These are phyloP conservation scores for Spea bombifrons DNA, from an alignment of 2,113 vertebrate genomes.

Conservation along the genomic window DNA sequence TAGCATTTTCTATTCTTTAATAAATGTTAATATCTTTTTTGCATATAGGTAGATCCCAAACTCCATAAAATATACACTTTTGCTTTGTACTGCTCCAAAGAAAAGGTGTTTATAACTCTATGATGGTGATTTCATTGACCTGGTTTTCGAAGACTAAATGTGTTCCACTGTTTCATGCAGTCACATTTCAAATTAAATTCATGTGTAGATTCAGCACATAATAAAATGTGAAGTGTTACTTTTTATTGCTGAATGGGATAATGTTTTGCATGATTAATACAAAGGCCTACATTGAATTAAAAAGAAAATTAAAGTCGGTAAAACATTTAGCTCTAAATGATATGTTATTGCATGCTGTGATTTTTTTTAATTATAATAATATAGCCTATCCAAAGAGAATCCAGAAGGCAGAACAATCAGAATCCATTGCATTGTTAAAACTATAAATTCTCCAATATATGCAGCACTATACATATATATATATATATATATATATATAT, in stretches of 20 bases:
- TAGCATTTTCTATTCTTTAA: not conserved
- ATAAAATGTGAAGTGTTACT: not conserved
- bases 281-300: not conserved
- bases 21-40: not conserved
- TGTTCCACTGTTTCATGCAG: not conserved
- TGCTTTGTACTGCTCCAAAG: not conserved
- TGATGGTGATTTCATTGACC: not conserved
- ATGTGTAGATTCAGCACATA: not conserved
- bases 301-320: not conserved
- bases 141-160: not conserved
- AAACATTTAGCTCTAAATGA: slow-evolving; percentile 2
- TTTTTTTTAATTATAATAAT: not conserved
- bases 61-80: too few species aligned
- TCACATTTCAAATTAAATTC: not conserved
- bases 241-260: not conserved
- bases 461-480: too few species aligned
- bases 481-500: too few species aligned
- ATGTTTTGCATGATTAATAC: slow-evolving; percentile 4
- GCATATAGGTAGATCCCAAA: too few species aligned
- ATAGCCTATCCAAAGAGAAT: not conserved
- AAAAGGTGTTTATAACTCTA: not conserved
- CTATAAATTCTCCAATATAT: too few species aligned
- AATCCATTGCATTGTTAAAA: too few species aligned
- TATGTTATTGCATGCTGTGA: not conserved
- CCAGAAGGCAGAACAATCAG: too few species aligned